Evolutionary conservation across 2,888 invertebrate species (phyloP), one percentile per base, ranked within the genome.

Genomic region (Junonia oenone): DNA sequence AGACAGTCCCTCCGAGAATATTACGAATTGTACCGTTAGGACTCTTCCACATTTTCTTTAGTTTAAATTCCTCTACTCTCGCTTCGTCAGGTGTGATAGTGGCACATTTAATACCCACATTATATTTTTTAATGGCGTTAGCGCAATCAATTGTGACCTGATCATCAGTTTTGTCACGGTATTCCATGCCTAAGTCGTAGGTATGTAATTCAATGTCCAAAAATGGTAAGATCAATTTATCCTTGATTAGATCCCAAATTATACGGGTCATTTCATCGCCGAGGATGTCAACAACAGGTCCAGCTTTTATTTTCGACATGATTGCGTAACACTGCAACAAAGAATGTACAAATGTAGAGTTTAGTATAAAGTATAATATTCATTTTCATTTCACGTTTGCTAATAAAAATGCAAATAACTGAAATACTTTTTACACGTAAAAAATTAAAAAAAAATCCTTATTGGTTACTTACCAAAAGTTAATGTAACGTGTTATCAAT

Each of bases 21-120:
- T 97, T 97, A 81, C 97, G 93, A 64, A 97, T 96, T 2, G 96
- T 97, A 50, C 96, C 96, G 74, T 97, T 97, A 0, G 97, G 97
- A 48, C 96, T 96, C 78, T 95, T 96, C 96, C 96, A 97, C 96
- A 97, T 97, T 78, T 96, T 92, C 76, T 96, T 96, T 65, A 97
- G 78, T 1, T 96, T 95, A 76, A 97, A 96, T 81, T 97, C 97
- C 83, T 97, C 95, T 0, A 99, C 98, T 76, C 99, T 92, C 33
- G 96, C 96, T 82, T 99, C 99, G 81, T 99, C 99, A 1, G 99
- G 99, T 0, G 99, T 99, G 64, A 99, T 99, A 2, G 99, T 97
- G 19, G 99, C 99, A 89, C 99, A 99, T 84, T 99, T 99, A 65
- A 99, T 97, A 38, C 99, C 99, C 49, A 99, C 99, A 84, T 98